These are phyloP conservation scores for Toxostoma redivivum DNA, from an alignment of 2,113 vertebrate species.

Conservation along the genomic window DNA sequence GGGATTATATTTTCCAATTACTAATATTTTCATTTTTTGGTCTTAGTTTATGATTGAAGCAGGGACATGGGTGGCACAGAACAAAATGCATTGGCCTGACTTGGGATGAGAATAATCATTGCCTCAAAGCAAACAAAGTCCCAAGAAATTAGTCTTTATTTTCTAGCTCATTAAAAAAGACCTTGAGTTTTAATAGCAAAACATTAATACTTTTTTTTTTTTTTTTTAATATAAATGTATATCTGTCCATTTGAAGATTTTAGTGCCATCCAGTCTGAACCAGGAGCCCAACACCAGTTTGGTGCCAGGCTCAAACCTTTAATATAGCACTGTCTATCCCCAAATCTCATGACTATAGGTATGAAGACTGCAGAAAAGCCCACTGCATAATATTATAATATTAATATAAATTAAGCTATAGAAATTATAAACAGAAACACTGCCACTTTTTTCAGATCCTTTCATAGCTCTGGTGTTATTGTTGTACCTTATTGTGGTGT, in stretches of 20 bases:
- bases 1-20: slow-evolving; percentile 63
- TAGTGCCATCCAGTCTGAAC: neutral
- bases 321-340: neutral
- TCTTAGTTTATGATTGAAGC: slow-evolving; percentile 63
- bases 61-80: slow-evolving; percentile 62
- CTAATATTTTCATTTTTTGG: slow-evolving; percentile 61
- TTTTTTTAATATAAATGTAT: neutral
- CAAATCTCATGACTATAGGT: neutral
- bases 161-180: slow-evolving; percentile 68
- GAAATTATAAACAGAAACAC: neutral
- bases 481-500: neutral
- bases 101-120: slow-evolving; percentile 64
- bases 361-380: neutral
- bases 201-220: neutral
- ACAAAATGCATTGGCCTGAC: slow-evolving; percentile 60
- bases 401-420: neutral
- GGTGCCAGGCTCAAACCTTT: neutral
- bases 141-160: slow-evolving; percentile 66
- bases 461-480: neutral
- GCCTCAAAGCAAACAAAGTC: slow-evolving; percentile 64
- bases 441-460: neutral
- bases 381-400: neutral
- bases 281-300: neutral
- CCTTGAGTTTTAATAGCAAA: slow-evolving; percentile 55
- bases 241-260: neutral